These are phyloP conservation scores for Vidua chalybeata DNA, from an alignment of 2,113 vertebrate genomes.

Conservation along the genomic window DNA sequence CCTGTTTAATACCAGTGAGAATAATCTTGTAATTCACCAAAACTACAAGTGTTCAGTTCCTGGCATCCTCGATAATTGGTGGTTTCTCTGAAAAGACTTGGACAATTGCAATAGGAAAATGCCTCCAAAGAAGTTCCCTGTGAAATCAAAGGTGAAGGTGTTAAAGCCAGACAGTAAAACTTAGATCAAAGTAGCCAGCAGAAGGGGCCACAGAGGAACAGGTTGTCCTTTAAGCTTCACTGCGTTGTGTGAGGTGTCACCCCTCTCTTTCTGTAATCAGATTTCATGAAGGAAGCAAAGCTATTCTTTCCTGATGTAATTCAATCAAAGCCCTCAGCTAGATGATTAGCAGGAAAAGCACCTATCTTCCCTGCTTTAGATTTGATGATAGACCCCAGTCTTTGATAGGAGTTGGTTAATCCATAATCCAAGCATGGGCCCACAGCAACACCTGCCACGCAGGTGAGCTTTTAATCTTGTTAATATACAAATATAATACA, in stretches of 20 bases:
- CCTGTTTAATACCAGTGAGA: slow-evolving; percentile 1
- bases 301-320: slow-evolving; percentile 57
- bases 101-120: slow-evolving; percentile 8
- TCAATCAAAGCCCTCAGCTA: slow-evolving; percentile 26
- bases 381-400: not conserved
- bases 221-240: slow-evolving; percentile 42
- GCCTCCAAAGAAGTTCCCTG: not conserved
- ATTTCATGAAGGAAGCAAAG: slow-evolving; percentile 48
- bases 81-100: slow-evolving; percentile 47
- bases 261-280: slow-evolving; percentile 50
- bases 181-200: slow-evolving; percentile 66
- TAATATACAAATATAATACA: not conserved
- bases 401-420: slow-evolving; percentile 61
- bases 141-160: slow-evolving; percentile 55
- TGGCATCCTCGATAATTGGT: slow-evolving; percentile 57
- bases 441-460: slow-evolving; percentile 62
- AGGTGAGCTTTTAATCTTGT: slow-evolving; percentile 55
- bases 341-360: slow-evolving; percentile 30
- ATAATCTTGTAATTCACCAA: slow-evolving; percentile 52
- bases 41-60: slow-evolving; percentile 49
- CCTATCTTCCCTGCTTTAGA: slow-evolving; percentile 46
- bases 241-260: not conserved
- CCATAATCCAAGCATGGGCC: slow-evolving; percentile 41
- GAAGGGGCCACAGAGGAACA: slow-evolving; percentile 18
- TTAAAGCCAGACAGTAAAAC: slow-evolving; percentile 52